Base-by-base conservation (phyloP, 2,797 vertebrate species). In the Thamnophis elegans region DNA sequence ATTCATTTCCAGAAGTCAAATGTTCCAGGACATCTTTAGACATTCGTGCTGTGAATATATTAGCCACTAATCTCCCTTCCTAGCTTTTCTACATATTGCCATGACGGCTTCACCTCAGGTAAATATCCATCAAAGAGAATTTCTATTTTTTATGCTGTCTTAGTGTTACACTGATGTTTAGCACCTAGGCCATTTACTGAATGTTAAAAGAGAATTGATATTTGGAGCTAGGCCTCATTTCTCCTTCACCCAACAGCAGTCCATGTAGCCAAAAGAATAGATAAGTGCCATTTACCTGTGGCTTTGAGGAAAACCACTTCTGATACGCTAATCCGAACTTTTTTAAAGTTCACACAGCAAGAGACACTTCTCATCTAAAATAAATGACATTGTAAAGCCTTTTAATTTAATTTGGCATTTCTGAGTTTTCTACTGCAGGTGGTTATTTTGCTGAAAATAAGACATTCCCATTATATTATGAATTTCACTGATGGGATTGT, bases 201-300 rank as follows among this genome's bases (percentile, higher is more conserved):
- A 78, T 88, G 18, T 18, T 55, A 32, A 36, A 89, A 58, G 73
- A 36, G 28, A 94, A 91, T 78, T 92, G 18, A 56, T 94, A 90
- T 94, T 51, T 88, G 93, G 62, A 58, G 47, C 14, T 14, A 90
- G 14, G 78, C 95, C 85, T 93, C 89, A 88, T 94, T 95, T 96
- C 22, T n/a, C 85, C 26, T 12, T 91, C 42, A 87, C n/a, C 13
- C 14, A 93, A 28, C 28, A 89, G 54, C 60, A 85, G 56, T 86
- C 36, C 28, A 59, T 65, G 25, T 86, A 87, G 89, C 86, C 92
- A 90, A 92, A 92, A 94, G 85, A 55, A 20, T 92, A 18, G 9
- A 1, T 73, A 94, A 95, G 32, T 89, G 82, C 78, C 42, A 94
- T 95, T 95, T 95, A 65, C 14, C 59, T 68, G 87, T 32, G 59